phyloP scores from a whole-genome alignment of 2,113 vertebrate species.

The Illadopsis cleaveri region DNA sequence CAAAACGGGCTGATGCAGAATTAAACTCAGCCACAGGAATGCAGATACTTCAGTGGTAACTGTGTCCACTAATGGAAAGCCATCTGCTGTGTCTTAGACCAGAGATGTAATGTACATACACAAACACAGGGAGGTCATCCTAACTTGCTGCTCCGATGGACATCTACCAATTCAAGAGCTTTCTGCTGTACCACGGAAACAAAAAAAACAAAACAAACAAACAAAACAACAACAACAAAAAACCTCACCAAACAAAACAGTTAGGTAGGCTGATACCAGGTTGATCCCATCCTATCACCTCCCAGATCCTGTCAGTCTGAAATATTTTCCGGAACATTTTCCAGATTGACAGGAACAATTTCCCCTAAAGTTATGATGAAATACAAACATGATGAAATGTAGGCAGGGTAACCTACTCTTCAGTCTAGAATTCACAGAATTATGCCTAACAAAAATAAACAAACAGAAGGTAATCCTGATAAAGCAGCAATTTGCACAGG shows the following conservation, averaged over 20 bases:
- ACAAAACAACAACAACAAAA: background rate
- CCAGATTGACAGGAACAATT: background rate
- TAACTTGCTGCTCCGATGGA: background rate
- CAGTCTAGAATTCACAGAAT: background rate
- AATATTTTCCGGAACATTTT: background rate
- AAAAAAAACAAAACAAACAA: background rate
- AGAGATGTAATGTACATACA: background rate
- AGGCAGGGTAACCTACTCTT: background rate
- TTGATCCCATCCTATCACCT: background rate
- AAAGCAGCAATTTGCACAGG: background rate
- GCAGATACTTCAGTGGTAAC: background rate
- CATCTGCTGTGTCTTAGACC: background rate
- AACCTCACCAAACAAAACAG: background rate
- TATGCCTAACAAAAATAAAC: background rate
- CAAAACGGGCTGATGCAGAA: background rate
- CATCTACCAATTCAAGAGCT: background rate
- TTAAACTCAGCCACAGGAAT: background rate
- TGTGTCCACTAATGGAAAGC: background rate
- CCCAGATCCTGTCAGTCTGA: background rate
- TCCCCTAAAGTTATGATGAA: background rate
- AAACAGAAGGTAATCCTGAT: background rate
- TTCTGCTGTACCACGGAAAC: background rate
- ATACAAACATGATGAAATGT: background rate
- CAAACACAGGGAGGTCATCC: background rate
- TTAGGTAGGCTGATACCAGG: background rate